Base-by-base conservation (phyloP, 2,113 vertebrate species). In the Festucalex cinctus region DNA sequence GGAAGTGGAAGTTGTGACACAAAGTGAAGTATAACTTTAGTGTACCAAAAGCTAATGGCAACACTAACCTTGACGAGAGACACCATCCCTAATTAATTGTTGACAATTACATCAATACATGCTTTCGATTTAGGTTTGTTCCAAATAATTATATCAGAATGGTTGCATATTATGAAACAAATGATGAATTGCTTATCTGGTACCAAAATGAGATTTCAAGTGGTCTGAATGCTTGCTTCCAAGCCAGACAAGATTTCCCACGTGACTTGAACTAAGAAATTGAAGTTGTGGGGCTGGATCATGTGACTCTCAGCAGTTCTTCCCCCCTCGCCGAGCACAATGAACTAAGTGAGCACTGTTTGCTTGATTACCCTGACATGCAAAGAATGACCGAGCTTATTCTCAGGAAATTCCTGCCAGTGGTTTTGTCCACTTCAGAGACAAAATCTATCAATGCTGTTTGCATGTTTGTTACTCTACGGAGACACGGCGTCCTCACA, bases 351-450 rank as follows among this genome's bases (percentile, higher is more conserved):
- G 53, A 74, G 6, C 64, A 46, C 58, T 10, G 53, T 69, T 63
- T 56, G 16, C 61, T 77, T 67, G 64, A 68, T 71, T 78, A 60
- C 69, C 46, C 19, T 24, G 43, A 64, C 61, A 63, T 43, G 46
- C 59, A 46, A 56, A 69, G 66, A 78, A 76, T 78, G 66, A 73
- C 60, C 51, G 12, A 6, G 49, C 24, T 65, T 74, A 70, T 79
- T 13, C 7, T n/a, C 65, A 72, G 75, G 71, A 84, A 76, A 64
- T 58, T 59, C 43, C 58, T 69, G 69, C 76, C 69, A 70, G 70
- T 71, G 35, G 9, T 49, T 37, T 19, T 68, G 56, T 41, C 37
- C 26, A 19, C 13, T 28, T 57, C 14, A 17, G 16, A 57, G 54
- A 32, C 54, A 28, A 32, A 24, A 44, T 57, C 14, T 57, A 32